Evolutionary conservation across 2,113 vertebrate species (phyloP), one percentile per base, ranked within the genome.

Genomic region (Vulpes vulpes): DNA sequence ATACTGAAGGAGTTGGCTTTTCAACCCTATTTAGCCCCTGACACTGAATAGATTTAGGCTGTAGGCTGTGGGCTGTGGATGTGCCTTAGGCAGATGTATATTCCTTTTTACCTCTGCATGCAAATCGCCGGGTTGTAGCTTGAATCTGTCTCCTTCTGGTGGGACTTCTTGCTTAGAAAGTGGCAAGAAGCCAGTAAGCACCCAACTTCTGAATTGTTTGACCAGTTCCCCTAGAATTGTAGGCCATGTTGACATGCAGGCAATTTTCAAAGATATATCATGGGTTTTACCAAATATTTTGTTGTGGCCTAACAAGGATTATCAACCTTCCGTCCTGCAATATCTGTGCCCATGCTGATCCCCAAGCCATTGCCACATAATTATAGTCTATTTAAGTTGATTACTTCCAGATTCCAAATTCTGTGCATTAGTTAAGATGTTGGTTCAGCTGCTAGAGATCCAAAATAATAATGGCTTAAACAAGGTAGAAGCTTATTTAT

Each of bases 191-290:
- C 79, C 92, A 96, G 0, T 3, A n/a, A 85, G 51, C 62, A 80
- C 38, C 27, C 60, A 55, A 38, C 78, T 79, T 90, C 82, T 35
- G 53, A 59, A 43, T 27, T 30, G 69, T 80, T 87, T 53, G 51
- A 53, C 74, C 59, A 78, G 57, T 86, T 84, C 27, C 82, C 73
- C 67, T 55, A 57, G 91, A 96, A 79, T 43, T 84, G 62, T 4
- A 35, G 84, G 80, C 60, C 11, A 0, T 62, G 53, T 65, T 65
- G 85, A 43, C 35, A 20, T 10, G 55, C n/a, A 27, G 69, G 51
- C 57, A 65, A 23, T 91, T 51, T 49, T 67, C 43, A 15, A 4
- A 38, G 80, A 14, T 79, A 84, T 59, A 84, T 59, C 65, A 11
- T 22, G 53, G 78, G 51, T 74, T 87, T 82, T 79, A 53, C n/a